Conservation (phyloP, 37 sponge, comb jelly and placozoan genomes). For the Spongia lamella region DNA sequence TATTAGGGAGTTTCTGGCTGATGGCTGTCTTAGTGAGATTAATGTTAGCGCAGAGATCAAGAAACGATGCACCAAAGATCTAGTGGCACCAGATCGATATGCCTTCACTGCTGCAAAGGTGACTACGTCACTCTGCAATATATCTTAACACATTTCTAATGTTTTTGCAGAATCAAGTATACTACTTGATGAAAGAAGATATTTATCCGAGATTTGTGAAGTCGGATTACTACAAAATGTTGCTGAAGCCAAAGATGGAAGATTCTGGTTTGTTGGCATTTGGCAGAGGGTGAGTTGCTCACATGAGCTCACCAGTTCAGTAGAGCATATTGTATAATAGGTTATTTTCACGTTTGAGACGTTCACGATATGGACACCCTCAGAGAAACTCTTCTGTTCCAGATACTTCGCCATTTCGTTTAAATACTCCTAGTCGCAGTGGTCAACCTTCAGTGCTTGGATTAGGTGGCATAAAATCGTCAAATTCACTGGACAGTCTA, state of each 20-base stretch:
- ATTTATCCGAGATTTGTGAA: slow-evolving; percentile 86
- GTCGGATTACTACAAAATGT: slow-evolving; percentile 35
- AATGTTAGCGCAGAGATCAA: slow-evolving; percentile 72
- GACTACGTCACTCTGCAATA: background rate
- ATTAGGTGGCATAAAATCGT: no score
- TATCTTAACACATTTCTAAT: background rate
- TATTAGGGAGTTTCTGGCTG: slow-evolving; percentile 64
- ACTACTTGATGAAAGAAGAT: slow-evolving; percentile 85
- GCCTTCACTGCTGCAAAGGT: slow-evolving; percentile 70
- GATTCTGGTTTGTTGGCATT: background rate
- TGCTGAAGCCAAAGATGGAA: slow-evolving; percentile 22
- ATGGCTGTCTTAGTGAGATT: slow-evolving; percentile 53
- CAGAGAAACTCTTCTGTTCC: no score
- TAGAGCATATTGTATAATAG: no score
- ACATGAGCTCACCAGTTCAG: no score
- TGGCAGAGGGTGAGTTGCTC: slow-evolving; percentile 32
- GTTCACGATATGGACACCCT: no score
- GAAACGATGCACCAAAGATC: slow-evolving; percentile 33
- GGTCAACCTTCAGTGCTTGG: no score
- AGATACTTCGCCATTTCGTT: no score
- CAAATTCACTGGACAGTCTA: no score
- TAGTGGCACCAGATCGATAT: slow-evolving; percentile 39
- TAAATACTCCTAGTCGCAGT: no score
- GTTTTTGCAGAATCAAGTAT: slow-evolving; percentile 61
- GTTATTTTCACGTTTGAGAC: no score